Percentiles rank a stretch among this genome's conserved stretches.
These are phyloP conservation scores for Halcyon smyrnensis DNA, from an alignment of 2,797 vertebrate genomes.

Conservation along the genomic window DNA sequence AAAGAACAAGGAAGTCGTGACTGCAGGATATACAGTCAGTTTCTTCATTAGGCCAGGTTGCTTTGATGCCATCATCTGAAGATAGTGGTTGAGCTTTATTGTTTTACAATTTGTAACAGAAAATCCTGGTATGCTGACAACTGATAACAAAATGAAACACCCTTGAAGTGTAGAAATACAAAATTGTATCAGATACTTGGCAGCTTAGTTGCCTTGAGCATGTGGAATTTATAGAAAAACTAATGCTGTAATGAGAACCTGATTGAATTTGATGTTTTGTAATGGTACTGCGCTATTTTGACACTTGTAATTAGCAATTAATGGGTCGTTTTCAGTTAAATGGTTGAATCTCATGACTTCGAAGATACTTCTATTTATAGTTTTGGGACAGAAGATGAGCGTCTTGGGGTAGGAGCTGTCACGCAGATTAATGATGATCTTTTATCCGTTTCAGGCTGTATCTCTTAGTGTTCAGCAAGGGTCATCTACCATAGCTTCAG, in stretches of 20 bases:
- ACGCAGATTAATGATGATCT: neutral
- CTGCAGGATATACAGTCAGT: neutral
- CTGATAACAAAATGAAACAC: neutral
- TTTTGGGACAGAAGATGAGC: neutral
- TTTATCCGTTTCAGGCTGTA: constrained; percentile 82
- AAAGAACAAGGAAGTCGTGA: neutral
- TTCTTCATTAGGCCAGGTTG: neutral
- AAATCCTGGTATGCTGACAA: neutral
- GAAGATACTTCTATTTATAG: neutral
- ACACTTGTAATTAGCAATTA: neutral
- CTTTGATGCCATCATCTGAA: neutral
- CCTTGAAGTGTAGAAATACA: neutral
- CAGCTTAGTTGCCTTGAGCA: neutral
- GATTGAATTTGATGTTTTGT: neutral
- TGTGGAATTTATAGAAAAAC: neutral
- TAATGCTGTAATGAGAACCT: rapidly evolving
- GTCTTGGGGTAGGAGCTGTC: neutral
- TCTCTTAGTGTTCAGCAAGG: constrained; percentile 85
- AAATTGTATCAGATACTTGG: neutral
- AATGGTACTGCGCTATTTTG: neutral
- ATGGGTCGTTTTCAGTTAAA: neutral
- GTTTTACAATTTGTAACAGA: neutral
- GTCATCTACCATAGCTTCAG: constrained; percentile 75
- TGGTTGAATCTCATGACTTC: neutral
- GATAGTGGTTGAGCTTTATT: neutral